Conservation (phyloP, 2,113 vertebrate species). For the Trinectes maculatus region DNA sequence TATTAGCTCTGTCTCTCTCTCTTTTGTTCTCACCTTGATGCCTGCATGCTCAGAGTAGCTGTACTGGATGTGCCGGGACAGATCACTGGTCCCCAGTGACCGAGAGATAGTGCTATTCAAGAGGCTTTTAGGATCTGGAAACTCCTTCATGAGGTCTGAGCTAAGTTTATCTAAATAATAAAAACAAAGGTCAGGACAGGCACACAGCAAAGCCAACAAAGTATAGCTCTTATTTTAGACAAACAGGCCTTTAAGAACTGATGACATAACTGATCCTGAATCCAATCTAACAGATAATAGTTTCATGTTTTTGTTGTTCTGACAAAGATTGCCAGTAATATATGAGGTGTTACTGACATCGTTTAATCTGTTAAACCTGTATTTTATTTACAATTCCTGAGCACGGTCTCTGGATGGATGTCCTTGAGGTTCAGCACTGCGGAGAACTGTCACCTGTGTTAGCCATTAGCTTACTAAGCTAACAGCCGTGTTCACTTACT, state of each 20-base stretch:
- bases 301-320: no score
- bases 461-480: conserved; percentile 18
- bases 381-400: neutral
- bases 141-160: conserved; percentile 86
- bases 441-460: neutral
- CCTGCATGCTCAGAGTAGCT: conserved; percentile 84
- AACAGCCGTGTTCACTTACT: conserved; percentile 56
- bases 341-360: no score
- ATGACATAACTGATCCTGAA: neutral
- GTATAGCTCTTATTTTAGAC: neutral
- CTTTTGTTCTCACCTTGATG: conserved; percentile 84
- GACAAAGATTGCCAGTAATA: no score
- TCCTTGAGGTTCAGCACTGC: conserved; percentile 46
- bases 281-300: neutral
- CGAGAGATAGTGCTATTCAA: conserved; percentile 87
- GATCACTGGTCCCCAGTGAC: conserved; percentile 86
- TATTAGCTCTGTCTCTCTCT: no score
- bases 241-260: neutral
- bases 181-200: neutral
- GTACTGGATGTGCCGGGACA: conserved; percentile 88
- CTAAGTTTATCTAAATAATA: conserved; percentile 56
- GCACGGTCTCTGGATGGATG: conserved; percentile 17
- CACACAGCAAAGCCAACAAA: neutral
- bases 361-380: no score
- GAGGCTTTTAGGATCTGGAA: conserved; percentile 91